These are phyloP conservation scores for Aphelenchoides besseyi DNA, from an alignment of 1,140 invertebrate species.

Conservation along the genomic window DNA sequence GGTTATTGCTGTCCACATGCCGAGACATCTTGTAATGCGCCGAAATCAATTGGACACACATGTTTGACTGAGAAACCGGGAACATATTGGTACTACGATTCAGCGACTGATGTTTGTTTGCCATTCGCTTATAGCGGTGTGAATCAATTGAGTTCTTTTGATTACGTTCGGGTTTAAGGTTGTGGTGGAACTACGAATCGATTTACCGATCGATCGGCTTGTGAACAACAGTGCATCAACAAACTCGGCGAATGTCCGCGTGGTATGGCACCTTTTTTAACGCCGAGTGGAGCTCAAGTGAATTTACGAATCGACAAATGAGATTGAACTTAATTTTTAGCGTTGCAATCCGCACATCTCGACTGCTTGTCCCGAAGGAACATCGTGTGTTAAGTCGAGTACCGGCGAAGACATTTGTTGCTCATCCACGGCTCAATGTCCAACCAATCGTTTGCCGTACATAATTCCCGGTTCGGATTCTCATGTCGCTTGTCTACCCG, in stretches of 20 bases:
- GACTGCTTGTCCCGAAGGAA: conserved; percentile 35
- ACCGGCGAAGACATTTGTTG: conserved; percentile 54
- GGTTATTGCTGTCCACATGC: conserved; percentile 55
- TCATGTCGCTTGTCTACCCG: conserved; percentile 56
- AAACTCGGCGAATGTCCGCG: conserved; percentile 55
- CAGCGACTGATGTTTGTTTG: conserved; percentile 59
- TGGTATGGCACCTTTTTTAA: conserved; percentile 56
- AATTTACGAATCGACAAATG: background rate
- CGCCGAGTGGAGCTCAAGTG: conserved; percentile 33
- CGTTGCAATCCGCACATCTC: conserved; percentile 34
- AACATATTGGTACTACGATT: conserved; percentile 63
- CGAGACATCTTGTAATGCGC: conserved; percentile 51
- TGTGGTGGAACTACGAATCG: conserved; percentile 60
- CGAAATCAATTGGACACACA: conserved; percentile 49
- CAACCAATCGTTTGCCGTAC: conserved; percentile 49
- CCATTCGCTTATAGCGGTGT: conserved; percentile 64
- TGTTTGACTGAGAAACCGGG: conserved; percentile 59
- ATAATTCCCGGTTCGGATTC: conserved; percentile 61
- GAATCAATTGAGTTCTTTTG: background rate
- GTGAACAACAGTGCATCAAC: conserved; percentile 48
- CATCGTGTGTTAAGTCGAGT: conserved; percentile 56
- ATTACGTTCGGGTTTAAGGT: conserved; percentile 30
- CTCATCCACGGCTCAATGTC: conserved; percentile 52
- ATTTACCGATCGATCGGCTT: conserved; percentile 45
- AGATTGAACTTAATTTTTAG: conserved; percentile 9